Percentiles rank a stretch among this genome's conserved stretches.
phyloP scores from a whole-genome alignment of 2,113 vertebrate genomes.

The Oophaga pumilio region DNA sequence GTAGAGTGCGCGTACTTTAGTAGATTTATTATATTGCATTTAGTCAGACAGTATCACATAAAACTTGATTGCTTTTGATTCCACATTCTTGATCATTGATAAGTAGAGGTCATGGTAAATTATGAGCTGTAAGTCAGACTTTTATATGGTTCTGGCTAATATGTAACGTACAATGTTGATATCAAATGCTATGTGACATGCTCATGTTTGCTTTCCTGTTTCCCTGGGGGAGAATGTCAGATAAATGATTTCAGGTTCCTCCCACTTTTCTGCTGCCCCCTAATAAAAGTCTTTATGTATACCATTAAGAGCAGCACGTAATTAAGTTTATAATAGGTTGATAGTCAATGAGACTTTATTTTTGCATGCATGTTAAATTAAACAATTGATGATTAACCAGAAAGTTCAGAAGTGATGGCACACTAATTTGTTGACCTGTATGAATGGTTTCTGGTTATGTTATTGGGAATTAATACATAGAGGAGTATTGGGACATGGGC shows the following conservation, averaged over 20 bases:
- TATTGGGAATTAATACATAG: neutral
- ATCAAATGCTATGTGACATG: slow-evolving; percentile 53
- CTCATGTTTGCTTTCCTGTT: slow-evolving; percentile 27
- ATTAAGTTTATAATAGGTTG: slow-evolving; percentile 39
- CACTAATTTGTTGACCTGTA: neutral
- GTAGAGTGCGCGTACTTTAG: slow-evolving; percentile 2
- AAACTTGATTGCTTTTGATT: slow-evolving; percentile 58
- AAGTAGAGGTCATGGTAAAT: slow-evolving; percentile 56
- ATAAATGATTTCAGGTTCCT: slow-evolving; percentile 21
- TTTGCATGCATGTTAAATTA: neutral
- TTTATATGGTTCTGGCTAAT: slow-evolving; percentile 55
- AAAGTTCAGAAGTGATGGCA: slow-evolving; percentile 3
- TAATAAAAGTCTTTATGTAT: slow-evolving; percentile 44
- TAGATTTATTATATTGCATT: slow-evolving; percentile 24
- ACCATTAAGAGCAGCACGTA: slow-evolving; percentile 16
- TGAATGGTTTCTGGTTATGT: neutral
- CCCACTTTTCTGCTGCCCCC: slow-evolving; percentile 16
- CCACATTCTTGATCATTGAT: slow-evolving; percentile 56
- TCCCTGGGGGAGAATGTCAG: slow-evolving; percentile 34
- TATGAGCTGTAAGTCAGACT: slow-evolving; percentile 48
- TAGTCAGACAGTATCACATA: slow-evolving; percentile 52
- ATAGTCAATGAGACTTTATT: slow-evolving; percentile 2
- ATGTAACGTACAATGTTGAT: slow-evolving; percentile 55
- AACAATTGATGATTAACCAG: slow-evolving; percentile 26
- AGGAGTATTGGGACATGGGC: too few species aligned